Conservation (phyloP, 2,888 invertebrate genomes). For the Polia nebulosa region DNA sequence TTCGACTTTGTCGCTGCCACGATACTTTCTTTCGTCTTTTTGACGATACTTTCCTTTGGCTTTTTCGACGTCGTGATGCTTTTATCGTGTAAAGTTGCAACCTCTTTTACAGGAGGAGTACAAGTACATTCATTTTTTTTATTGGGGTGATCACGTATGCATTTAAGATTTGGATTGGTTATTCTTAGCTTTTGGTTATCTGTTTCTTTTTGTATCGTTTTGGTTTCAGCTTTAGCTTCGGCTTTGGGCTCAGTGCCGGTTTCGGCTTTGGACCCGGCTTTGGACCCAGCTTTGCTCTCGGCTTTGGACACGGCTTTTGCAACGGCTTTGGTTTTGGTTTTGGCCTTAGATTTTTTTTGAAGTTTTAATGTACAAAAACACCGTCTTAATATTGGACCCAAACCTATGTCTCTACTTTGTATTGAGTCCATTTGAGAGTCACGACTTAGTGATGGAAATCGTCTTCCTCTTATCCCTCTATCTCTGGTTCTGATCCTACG, state of each 20-base stretch:
- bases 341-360: constrained; percentile 48
- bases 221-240: neutral
- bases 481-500: constrained; percentile 21
- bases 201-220: neutral
- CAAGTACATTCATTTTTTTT: neutral
- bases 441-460: constrained; percentile 17
- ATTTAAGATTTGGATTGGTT: neutral
- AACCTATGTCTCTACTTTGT: constrained; percentile 29
- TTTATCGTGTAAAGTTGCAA: constrained; percentile 29
- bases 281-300: neutral
- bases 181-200: neutral
- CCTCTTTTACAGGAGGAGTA: constrained; percentile 14
- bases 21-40: no score
- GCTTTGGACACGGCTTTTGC: neutral
- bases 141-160: neutral
- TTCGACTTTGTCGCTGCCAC: no score
- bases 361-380: constrained; percentile 73
- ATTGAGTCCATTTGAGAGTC: constrained; percentile 41
- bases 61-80: neutral
- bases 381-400: constrained; percentile 46
- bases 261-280: neutral
- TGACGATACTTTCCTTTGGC: no score
- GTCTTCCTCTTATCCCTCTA: constrained; percentile 22
- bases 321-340: no score
- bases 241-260: neutral